Conservation (phyloP, 2,113 vertebrate genomes). For the Brachypodius melanocephalos region DNA sequence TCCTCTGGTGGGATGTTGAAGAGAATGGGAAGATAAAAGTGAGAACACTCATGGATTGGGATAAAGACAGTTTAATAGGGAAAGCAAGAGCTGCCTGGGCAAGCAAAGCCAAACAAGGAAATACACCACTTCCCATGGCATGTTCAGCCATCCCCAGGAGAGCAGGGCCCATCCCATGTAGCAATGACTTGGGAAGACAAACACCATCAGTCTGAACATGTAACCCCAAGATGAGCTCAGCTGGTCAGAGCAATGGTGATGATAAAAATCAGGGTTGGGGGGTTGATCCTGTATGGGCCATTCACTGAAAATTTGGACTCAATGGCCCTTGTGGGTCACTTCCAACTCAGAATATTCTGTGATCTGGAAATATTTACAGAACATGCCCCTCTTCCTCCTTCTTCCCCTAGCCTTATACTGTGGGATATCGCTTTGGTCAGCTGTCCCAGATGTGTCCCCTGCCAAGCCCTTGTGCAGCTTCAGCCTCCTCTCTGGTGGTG, state of each 20-base stretch:
- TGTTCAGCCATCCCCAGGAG: neutral
- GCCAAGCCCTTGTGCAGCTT: neutral
- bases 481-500: rapidly evolving
- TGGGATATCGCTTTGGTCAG: neutral
- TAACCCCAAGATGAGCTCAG: neutral
- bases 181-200: neutral
- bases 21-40: neutral
- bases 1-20: neutral
- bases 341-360: neutral
- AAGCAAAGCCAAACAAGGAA: neutral
- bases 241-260: neutral
- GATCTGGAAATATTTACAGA: neutral
- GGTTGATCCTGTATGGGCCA: neutral
- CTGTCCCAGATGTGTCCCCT: neutral
- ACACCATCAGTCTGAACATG: neutral
- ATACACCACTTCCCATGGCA: neutral
- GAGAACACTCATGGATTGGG: neutral
- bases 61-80: neutral
- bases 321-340: neutral
- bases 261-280: neutral
- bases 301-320: neutral
- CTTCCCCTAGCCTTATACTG: neutral
- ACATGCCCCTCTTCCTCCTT: neutral
- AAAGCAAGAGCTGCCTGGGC: neutral
- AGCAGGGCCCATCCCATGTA: rapidly evolving